Evolutionary conservation across 1,140 invertebrate species (phyloP).

Genomic region (Zaprionus kolodkinae): DNA sequence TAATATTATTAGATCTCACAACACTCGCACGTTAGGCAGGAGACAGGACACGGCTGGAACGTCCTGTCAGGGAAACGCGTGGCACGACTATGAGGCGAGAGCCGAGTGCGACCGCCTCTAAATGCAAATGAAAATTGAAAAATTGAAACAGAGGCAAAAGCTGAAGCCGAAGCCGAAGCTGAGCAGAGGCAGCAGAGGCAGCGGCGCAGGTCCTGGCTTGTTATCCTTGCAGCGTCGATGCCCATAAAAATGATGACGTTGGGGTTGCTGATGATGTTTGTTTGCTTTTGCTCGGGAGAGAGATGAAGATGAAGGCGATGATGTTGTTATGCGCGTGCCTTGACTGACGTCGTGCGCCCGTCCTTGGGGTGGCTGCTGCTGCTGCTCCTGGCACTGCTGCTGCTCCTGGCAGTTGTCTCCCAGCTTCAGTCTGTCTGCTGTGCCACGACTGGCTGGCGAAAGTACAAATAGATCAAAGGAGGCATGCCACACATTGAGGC

Average conservation of each 20-base stretch:
- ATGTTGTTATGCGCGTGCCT: conserved; percentile 59
- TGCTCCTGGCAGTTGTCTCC: conserved; percentile 48
- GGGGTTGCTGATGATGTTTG: conserved; percentile 7
- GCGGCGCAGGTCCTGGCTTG: conserved; percentile 29
- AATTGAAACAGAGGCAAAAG: conserved; percentile 68
- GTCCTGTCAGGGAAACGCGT: conserved; percentile 67
- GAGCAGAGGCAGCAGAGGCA: conserved; percentile 39
- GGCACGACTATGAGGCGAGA: conserved; percentile 65
- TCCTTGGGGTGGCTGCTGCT: conserved; percentile 39
- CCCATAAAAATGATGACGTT: conserved; percentile 1
- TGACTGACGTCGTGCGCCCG: conserved; percentile 44
- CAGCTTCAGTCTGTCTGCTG: conserved; percentile 24
- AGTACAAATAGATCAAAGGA: conserved; percentile 74
- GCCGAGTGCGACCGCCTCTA: conserved; percentile 68
- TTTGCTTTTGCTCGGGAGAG: neutral
- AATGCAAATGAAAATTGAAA: conserved; percentile 79
- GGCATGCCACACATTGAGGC: conserved; percentile 64
- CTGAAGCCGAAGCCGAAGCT: conserved; percentile 38
- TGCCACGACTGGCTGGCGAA: conserved; percentile 75
- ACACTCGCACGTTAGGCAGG: conserved; percentile 40
- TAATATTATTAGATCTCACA: neutral
- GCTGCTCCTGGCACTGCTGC: conserved; percentile 23
- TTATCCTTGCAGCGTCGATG: conserved; percentile 39
- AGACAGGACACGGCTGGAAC: conserved; percentile 63
- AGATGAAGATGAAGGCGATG: conserved; percentile 31